These are phyloP conservation scores for Leptinotarsa rubiginosa DNA, from an alignment of 2,888 invertebrate genomes.

Conservation along the genomic window DNA sequence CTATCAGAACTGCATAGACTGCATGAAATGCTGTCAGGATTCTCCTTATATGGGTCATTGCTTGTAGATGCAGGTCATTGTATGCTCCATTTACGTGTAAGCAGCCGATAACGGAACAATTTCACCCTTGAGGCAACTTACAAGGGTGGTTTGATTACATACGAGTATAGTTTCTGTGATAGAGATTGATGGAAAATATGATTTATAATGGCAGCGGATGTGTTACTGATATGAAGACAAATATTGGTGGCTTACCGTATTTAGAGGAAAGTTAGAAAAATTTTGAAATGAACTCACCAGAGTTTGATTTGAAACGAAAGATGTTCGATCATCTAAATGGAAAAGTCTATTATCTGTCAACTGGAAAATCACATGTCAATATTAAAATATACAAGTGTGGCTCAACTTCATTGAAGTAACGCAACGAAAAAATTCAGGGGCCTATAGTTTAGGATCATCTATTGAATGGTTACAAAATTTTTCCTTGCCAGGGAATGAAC, in stretches of 20 bases:
- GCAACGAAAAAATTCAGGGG: too few relatives aligned
- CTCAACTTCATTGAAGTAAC: too few relatives aligned
- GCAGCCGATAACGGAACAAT: constrained; percentile 48
- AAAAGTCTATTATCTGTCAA: too few relatives aligned
- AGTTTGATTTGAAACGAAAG: too few relatives aligned
- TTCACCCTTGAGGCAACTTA: constrained; percentile 37
- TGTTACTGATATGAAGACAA: not conserved
- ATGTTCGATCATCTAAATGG: too few relatives aligned
- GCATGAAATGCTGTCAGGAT: constrained; percentile 38
- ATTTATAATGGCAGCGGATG: not conserved
- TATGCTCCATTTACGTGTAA: constrained; percentile 52
- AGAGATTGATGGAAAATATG: not conserved
- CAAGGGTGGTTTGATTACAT: constrained; percentile 27
- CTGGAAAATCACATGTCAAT: too few relatives aligned
- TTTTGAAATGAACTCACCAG: too few relatives aligned
- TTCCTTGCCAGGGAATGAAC: too few relatives aligned
- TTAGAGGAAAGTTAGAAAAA: too few relatives aligned
- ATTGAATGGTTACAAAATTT: too few relatives aligned
- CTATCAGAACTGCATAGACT: constrained; percentile 39
- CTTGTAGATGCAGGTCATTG: constrained; percentile 50
- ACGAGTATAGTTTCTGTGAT: not conserved
- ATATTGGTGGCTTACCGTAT: not conserved
- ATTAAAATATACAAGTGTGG: too few relatives aligned
- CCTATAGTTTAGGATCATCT: too few relatives aligned
- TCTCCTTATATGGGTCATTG: constrained; percentile 37